phyloP scores from a whole-genome alignment of 2,888 invertebrate genomes.

The Sminthurinus aureus region DNA sequence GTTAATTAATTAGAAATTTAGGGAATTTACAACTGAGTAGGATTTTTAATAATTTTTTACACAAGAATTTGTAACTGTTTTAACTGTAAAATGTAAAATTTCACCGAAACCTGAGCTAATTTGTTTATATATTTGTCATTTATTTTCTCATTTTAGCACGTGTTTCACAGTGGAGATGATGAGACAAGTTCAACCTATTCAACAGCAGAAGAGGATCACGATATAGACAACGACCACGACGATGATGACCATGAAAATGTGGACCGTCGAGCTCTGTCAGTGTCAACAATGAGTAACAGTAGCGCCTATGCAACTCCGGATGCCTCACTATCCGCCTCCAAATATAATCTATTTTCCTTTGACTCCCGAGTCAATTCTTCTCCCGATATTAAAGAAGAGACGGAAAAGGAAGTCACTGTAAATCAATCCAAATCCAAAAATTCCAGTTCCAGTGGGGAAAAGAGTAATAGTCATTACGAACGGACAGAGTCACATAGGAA shows the following conservation, averaged over 20 bases:
- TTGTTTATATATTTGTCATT: neutral
- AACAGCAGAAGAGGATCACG: conserved; percentile 57
- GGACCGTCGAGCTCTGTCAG: no score
- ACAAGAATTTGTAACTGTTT: no score
- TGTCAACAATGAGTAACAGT: neutral
- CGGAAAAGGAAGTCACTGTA: neutral
- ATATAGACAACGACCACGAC: conserved; percentile 31
- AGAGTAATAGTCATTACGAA: no score
- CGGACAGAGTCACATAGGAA: no score
- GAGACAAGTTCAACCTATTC: conserved; percentile 54
- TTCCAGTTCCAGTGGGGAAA: no score
- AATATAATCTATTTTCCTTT: conserved; percentile 13
- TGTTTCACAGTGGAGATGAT: conserved; percentile 28
- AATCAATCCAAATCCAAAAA: neutral
- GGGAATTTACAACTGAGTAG: no score
- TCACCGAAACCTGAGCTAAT: no score
- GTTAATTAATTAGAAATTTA: no score
- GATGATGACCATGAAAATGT: neutral
- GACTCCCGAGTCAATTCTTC: neutral
- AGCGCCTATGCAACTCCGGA: conserved; percentile 22
- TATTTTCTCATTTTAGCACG: neutral
- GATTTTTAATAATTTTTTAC: no score
- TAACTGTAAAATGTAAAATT: neutral
- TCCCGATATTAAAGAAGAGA: neutral
- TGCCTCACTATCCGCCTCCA: conserved; percentile 11